Evolutionary conservation across 2,888 invertebrate species (phyloP).

Genomic region (Hyposoter dolosus): DNA sequence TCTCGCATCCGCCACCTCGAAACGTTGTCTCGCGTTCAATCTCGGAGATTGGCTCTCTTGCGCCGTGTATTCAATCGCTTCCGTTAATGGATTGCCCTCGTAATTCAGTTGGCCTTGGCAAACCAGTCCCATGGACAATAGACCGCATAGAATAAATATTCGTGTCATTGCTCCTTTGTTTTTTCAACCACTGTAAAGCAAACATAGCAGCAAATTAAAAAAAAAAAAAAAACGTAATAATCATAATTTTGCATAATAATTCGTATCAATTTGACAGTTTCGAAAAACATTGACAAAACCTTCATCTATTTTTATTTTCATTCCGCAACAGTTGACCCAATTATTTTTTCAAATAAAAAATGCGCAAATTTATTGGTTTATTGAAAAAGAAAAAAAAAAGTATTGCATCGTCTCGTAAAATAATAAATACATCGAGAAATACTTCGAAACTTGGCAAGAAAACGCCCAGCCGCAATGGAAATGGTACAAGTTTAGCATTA

Average conservation of each 20-base stretch:
- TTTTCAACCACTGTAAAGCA: conserved; percentile 72
- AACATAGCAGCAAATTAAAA: conserved; percentile 25
- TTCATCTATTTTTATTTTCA: too few relatives aligned
- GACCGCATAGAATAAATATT: conserved; percentile 65
- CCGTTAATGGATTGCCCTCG: conserved; percentile 82
- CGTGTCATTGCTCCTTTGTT: conserved; percentile 52
- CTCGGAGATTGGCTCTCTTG: conserved; percentile 77
- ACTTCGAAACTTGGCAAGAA: conserved; percentile 25
- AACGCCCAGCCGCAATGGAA: conserved; percentile 6
- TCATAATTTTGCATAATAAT: too few relatives aligned
- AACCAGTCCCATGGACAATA: conserved; percentile 38
- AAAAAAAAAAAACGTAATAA: too few relatives aligned
- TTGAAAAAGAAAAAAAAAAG: background rate
- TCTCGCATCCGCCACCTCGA: conserved; percentile 49
- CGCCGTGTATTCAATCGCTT: conserved; percentile 80
- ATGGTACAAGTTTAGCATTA: conserved; percentile 33
- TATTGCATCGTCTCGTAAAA: background rate
- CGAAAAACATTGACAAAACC: background rate
- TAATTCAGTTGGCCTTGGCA: conserved; percentile 78
- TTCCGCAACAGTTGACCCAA: too few relatives aligned
- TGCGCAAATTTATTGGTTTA: background rate
- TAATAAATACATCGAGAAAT: background rate
- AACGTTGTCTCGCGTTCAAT: conserved; percentile 68
- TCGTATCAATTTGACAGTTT: background rate
- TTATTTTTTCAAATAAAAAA: background rate